phyloP scores from a whole-genome alignment of 2,888 invertebrate genomes.

The Thereva nobilitata region DNA sequence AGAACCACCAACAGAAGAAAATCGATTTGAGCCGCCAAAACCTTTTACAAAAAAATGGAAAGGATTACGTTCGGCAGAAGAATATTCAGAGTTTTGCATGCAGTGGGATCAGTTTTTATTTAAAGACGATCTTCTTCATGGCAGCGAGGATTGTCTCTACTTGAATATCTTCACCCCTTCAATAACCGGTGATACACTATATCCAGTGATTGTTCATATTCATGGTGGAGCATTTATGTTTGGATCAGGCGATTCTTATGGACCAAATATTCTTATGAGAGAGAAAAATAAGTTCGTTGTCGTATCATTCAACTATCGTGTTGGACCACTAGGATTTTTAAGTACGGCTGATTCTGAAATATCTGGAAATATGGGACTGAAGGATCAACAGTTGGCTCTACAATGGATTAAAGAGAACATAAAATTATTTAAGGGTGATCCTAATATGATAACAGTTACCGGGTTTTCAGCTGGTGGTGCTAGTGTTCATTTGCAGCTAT shows the following conservation, averaged over 20 bases:
- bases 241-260: slow-evolving; percentile 62
- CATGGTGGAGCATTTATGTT: slow-evolving; percentile 75
- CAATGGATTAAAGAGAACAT: slow-evolving; percentile 73
- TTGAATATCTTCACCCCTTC: slow-evolving; percentile 67
- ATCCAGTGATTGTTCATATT: slow-evolving; percentile 68
- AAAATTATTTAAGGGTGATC: slow-evolving; percentile 71
- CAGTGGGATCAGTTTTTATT: slow-evolving; percentile 62
- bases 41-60: slow-evolving; percentile 46
- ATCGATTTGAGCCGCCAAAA: slow-evolving; percentile 61
- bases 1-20: slow-evolving; percentile 64
- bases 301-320: slow-evolving; percentile 66
- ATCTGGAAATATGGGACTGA: slow-evolving; percentile 74
- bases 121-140: slow-evolving; percentile 52
- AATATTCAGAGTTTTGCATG: slow-evolving; percentile 63
- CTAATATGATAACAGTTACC: slow-evolving; percentile 67
- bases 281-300: slow-evolving; percentile 58
- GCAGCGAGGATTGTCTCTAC: slow-evolving; percentile 70
- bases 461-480: slow-evolving; percentile 77
- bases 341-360: slow-evolving; percentile 71
- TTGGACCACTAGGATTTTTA: slow-evolving; percentile 63
- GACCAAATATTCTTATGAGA: slow-evolving; percentile 66
- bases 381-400: slow-evolving; percentile 72
- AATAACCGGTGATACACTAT: slow-evolving; percentile 52
- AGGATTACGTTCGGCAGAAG: slow-evolving; percentile 60
- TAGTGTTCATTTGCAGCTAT: slow-evolving; percentile 72